phyloP scores from a whole-genome alignment of 2,888 invertebrate genomes.

The Dynastes hyllus region DNA sequence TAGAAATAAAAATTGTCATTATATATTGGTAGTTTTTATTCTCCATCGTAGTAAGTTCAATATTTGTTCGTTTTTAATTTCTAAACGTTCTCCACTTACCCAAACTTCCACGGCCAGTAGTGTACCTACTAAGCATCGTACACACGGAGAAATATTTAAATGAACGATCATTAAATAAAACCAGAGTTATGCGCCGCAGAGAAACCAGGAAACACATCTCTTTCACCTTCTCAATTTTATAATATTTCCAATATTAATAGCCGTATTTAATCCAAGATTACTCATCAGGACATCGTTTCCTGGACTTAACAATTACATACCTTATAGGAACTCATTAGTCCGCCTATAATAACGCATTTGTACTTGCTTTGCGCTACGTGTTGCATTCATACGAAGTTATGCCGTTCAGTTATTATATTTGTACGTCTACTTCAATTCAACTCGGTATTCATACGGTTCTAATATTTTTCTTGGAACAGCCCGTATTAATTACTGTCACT shows the following conservation, averaged over 20 bases:
- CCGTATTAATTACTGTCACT: conserved; percentile 41
- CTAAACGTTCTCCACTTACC: no score
- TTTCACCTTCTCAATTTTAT: conserved; percentile 16
- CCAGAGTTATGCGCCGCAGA: neutral
- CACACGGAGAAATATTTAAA: conserved; percentile 6
- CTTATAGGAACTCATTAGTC: conserved; percentile 37
- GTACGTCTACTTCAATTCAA: conserved; percentile 26
- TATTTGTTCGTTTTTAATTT: no score
- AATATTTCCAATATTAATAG: conserved; percentile 22
- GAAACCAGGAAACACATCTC: conserved; percentile 19
- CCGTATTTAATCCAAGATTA: conserved; percentile 23
- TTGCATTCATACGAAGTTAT: neutral
- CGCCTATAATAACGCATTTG: conserved; percentile 17
- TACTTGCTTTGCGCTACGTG: neutral
- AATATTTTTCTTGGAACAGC: conserved; percentile 34
- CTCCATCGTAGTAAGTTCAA: no score
- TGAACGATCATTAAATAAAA: conserved; percentile 18
- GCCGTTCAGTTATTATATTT: neutral
- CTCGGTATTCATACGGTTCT: neutral
- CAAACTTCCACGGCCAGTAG: no score
- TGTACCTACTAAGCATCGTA: no score
- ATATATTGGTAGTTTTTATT: no score
- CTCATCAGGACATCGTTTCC: conserved; percentile 20
- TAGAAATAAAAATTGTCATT: no score
- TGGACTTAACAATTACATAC: conserved; percentile 36